phyloP scores from a whole-genome alignment of 2,888 invertebrate species.

The Oxyteleia sp. region DNA sequence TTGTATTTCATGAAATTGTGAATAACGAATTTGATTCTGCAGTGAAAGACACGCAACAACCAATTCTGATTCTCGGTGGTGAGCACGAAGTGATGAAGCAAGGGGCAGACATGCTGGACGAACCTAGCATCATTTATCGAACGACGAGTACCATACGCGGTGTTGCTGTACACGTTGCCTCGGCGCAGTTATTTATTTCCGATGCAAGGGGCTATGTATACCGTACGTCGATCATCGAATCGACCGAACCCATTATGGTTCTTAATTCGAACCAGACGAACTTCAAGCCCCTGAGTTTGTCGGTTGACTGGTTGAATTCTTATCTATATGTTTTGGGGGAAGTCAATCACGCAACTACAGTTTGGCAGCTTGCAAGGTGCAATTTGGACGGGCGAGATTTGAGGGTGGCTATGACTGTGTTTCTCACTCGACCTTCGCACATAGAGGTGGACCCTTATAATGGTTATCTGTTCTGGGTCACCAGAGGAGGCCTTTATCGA shows the following conservation, averaged over 20 bases:
- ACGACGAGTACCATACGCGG: conserved; percentile 90
- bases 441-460: conserved; percentile 97
- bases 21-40: too few species aligned
- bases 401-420: conserved; percentile 91
- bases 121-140: conserved; percentile 90
- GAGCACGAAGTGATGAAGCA: conserved; percentile 91
- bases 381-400: conserved; percentile 92
- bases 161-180: conserved; percentile 92
- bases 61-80: conserved; percentile 91
- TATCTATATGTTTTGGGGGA: conserved; percentile 94
- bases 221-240: conserved; percentile 86
- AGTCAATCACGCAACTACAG: conserved; percentile 88
- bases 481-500: conserved; percentile 91
- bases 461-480: conserved; percentile 95
- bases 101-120: conserved; percentile 91
- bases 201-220: conserved; percentile 91
- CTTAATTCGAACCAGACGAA: conserved; percentile 89
- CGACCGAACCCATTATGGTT: conserved; percentile 83
- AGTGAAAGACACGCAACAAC: conserved; percentile 91
- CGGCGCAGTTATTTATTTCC: conserved; percentile 92
- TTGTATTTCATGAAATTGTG: too few species aligned
- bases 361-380: conserved; percentile 93
- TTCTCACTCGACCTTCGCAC: conserved; percentile 92
- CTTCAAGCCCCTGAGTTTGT: conserved; percentile 91
- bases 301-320: conserved; percentile 96